Percentiles rank a stretch among this genome's conserved stretches.
These are phyloP conservation scores for Emys orbicularis DNA, from an alignment of 2,797 vertebrate genomes.

Conservation along the genomic window DNA sequence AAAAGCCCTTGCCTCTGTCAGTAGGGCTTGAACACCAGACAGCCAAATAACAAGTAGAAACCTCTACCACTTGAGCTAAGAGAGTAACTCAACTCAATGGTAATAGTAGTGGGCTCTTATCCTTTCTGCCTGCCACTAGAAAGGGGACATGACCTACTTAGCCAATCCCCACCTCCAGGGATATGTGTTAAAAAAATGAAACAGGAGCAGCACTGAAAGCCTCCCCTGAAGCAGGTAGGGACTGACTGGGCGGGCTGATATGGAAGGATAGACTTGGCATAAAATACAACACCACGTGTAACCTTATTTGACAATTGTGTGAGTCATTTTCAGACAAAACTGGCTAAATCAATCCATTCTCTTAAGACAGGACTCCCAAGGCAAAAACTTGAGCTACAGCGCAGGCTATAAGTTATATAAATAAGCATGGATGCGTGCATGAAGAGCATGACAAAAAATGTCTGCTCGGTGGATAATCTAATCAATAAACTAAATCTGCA, in stretches of 20 bases:
- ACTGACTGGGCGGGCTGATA: conserved; percentile 56
- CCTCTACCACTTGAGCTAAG: not conserved
- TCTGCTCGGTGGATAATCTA: not conserved
- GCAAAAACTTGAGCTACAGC: not conserved
- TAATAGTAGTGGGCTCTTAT: not conserved
- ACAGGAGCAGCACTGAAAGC: not conserved
- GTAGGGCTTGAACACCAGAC: not conserved
- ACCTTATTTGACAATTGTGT: conserved; percentile 43
- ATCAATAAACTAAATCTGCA: not conserved
- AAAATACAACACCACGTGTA: not conserved
- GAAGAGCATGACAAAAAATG: not conserved
- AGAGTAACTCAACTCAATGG: not conserved
- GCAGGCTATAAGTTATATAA: not conserved
- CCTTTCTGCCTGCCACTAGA: not conserved
- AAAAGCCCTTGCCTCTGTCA: not conserved
- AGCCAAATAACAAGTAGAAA: not conserved
- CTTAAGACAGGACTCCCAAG: not conserved
- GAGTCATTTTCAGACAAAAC: conserved; percentile 61
- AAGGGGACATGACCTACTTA: not conserved
- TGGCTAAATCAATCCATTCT: conserved; percentile 52
- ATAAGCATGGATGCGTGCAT: not conserved
- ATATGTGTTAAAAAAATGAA: not conserved
- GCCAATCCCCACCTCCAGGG: not conserved
- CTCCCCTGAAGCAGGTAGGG: conserved; percentile 9
- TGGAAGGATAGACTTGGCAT: conserved; percentile 32